These are phyloP conservation scores for Drosophila prosaltans DNA, from an alignment of 1,140 invertebrate species.

Conservation along the genomic window DNA sequence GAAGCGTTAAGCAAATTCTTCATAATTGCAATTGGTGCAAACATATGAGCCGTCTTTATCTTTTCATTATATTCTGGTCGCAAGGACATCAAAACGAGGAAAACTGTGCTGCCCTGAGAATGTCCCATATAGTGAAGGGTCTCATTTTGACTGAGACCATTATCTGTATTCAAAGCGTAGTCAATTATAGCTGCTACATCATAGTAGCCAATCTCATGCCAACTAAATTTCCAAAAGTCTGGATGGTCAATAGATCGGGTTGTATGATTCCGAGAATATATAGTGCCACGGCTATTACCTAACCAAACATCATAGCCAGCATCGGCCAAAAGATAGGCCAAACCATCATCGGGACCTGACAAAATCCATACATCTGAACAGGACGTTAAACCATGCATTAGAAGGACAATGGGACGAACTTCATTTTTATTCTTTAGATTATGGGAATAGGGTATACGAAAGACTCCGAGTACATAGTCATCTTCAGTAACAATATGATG, in stretches of 20 bases:
- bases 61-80: slow-evolving; percentile 86
- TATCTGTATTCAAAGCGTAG: slow-evolving; percentile 85
- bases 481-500: slow-evolving; percentile 84
- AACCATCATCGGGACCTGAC: slow-evolving; percentile 85
- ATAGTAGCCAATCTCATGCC: slow-evolving; percentile 87
- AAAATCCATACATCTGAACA: slow-evolving; percentile 90
- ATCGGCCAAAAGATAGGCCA: slow-evolving; percentile 86
- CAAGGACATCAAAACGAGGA: slow-evolving; percentile 84
- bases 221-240: slow-evolving; percentile 86
- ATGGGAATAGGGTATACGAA: slow-evolving; percentile 83
- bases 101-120: slow-evolving; percentile 85
- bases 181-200: slow-evolving; percentile 89
- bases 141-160: slow-evolving; percentile 83
- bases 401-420: slow-evolving; percentile 85
- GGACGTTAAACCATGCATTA: slow-evolving; percentile 88
- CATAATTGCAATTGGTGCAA: slow-evolving; percentile 86
- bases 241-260: slow-evolving; percentile 83
- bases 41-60: slow-evolving; percentile 84
- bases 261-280: slow-evolving; percentile 84
- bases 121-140: slow-evolving; percentile 87
- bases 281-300: slow-evolving; percentile 84
- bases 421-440: slow-evolving; percentile 50
- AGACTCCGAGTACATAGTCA: slow-evolving; percentile 84
- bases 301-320: slow-evolving; percentile 88
- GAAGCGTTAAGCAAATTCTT: slow-evolving; percentile 35